Percentiles rank a stretch among this genome's conserved stretches.
These are phyloP conservation scores for Syndactyla subalaris DNA, from an alignment of 2,797 vertebrate genomes.

Conservation along the genomic window DNA sequence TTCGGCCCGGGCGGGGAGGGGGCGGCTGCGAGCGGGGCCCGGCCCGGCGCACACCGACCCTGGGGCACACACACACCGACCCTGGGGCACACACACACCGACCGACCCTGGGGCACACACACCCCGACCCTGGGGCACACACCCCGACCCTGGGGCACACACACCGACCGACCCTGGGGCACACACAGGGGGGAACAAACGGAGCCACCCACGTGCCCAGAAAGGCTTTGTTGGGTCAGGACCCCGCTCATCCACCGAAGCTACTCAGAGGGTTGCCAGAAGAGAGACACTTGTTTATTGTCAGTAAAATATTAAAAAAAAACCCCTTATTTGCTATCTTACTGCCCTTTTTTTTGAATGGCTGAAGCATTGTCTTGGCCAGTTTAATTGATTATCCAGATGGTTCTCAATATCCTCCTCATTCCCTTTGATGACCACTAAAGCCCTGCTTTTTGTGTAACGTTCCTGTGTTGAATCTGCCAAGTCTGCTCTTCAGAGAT, in stretches of 20 bases:
- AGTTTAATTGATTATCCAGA: neutral
- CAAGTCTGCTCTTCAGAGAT: neutral
- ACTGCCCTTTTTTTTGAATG: neutral
- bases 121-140: too few relatives aligned
- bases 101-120: too few relatives aligned
- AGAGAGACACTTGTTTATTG: neutral
- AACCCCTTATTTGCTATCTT: neutral
- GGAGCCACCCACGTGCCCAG: too few relatives aligned
- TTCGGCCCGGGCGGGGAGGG: too few relatives aligned
- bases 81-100: too few relatives aligned
- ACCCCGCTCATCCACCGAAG: neutral
- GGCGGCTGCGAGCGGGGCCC: too few relatives aligned
- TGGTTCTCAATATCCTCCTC: neutral
- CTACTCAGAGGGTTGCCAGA: neutral
- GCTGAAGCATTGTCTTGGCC: neutral
- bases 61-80: too few relatives aligned
- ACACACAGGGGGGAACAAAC: too few relatives aligned
- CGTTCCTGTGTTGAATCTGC: neutral
- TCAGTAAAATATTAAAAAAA: neutral
- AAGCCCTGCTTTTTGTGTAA: neutral
- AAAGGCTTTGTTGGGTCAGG: neutral
- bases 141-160: too few relatives aligned
- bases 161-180: too few relatives aligned
- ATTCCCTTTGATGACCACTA: neutral
- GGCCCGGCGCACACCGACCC: too few relatives aligned